These are phyloP conservation scores for Lanius ludovicianus DNA, from an alignment of 2,113 vertebrate genomes.

Conservation along the genomic window DNA sequence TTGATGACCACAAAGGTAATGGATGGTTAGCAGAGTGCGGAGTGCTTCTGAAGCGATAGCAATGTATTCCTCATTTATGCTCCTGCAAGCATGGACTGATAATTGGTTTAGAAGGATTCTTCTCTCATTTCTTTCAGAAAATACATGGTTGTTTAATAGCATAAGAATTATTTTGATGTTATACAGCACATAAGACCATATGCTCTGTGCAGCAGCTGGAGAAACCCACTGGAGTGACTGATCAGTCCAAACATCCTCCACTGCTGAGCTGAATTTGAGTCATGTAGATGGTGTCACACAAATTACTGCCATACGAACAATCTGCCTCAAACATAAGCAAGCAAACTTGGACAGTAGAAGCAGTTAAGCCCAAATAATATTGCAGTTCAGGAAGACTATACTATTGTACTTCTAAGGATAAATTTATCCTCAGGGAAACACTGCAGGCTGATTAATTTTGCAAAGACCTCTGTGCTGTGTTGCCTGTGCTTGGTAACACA, in stretches of 20 bases:
- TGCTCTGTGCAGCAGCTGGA: neutral
- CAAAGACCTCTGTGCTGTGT: neutral
- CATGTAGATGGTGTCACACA: neutral
- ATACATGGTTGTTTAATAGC: neutral
- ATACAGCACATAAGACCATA: neutral
- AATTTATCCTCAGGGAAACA: neutral
- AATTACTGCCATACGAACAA: neutral
- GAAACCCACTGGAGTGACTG: neutral
- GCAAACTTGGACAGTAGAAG: neutral
- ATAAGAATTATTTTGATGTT: neutral
- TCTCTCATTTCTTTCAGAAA: neutral
- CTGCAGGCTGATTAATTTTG: neutral
- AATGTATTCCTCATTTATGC: neutral
- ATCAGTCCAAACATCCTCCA: neutral
- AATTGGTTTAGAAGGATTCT: neutral
- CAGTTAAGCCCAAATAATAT: neutral
- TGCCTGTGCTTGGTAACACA: neutral
- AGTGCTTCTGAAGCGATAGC: neutral
- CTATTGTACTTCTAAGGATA: neutral
- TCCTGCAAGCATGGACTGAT: neutral
- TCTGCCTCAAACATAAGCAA: neutral
- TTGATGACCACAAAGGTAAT: neutral
- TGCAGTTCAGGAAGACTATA: neutral
- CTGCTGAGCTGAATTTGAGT: neutral
- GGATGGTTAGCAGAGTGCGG: neutral